Evolutionary conservation across 2,113 vertebrate species (phyloP), one percentile per base, ranked within the genome.

Genomic region (Chunga burmeisteri): DNA sequence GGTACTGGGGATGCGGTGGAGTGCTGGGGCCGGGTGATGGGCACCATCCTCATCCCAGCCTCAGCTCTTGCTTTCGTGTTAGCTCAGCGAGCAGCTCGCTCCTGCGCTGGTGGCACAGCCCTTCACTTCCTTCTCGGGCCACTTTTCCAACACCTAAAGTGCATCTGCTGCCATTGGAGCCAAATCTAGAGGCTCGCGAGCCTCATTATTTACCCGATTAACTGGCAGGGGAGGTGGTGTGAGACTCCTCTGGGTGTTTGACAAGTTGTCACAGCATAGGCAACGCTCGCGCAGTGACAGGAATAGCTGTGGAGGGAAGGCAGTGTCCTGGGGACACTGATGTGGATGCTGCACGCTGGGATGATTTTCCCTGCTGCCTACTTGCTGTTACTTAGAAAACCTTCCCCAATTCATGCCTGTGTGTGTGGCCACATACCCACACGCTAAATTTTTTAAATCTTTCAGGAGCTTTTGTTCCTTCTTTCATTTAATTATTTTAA

Each of bases 231-330:
- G 52, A 83, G 29, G 13, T 10, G 29, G 11, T 55, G 40, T 65
- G 49, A 68, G 72, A 59, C 30, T 68, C 34, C 34, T 77, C 62
- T n/a, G 49, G 2, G 26, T 6, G 65, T 84, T 27, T 71, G 32
- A 34, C 18, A 34, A 56, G 15, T 53, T 96, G 27, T 13, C 36
- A 80, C 12, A 6, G 36, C 67, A 72, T 27, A 42, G 26, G 56
- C n/a, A 81, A 49, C 0, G 9, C n/a, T 50, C 4, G 0, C 11
- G 32, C 84, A 40, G 74, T 0, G 1, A 25, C 4, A 10, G 3
- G 25, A 30, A 34, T 19, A 3, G 2, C 52, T 79, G n/a, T 29
- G 0, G 1, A 59, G 74, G 36, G n/a, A 29, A 68, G 80, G 66
- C 2, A 38, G 74, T 8, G 10, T 50, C 66, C 75, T 16, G 55